Conservation (phyloP, 2,888 invertebrate species). For the Brachylomia viminalis region DNA sequence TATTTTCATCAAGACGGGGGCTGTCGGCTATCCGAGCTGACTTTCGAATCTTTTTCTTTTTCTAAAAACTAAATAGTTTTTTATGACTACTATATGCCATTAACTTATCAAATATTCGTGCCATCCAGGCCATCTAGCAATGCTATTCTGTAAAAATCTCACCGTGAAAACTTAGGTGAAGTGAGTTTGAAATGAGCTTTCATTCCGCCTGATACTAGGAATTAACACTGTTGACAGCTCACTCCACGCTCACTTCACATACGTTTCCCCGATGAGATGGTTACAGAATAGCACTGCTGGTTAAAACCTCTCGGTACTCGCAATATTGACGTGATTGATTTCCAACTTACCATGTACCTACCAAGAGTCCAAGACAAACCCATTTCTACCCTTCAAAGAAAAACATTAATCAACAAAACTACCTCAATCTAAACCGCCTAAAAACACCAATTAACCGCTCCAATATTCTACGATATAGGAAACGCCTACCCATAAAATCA, state of each 20-base stretch:
- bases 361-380: conserved; percentile 16
- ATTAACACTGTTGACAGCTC: too few relatives aligned
- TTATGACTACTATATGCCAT: background rate
- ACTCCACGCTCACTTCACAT: too few relatives aligned
- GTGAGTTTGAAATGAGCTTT: too few relatives aligned
- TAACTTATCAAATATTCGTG: background rate
- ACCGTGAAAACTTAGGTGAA: too few relatives aligned
- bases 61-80: background rate
- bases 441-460: conserved; percentile 57
- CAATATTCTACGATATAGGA: conserved; percentile 60
- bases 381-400: conserved; percentile 15
- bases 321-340: conserved; percentile 5
- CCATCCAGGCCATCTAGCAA: background rate
- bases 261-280: too few relatives aligned
- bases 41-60: background rate
- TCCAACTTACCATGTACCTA: background rate
- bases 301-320: background rate
- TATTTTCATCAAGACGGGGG: background rate
- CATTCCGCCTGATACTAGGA: too few relatives aligned
- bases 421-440: conserved; percentile 37
- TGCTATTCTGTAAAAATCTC: too few relatives aligned
- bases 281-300: too few relatives aligned
- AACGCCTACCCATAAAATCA: conserved; percentile 64
- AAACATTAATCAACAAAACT: conserved; percentile 44
- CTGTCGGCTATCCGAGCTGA: background rate